Percentiles rank a stretch among this genome's conserved stretches.
Conservation (phyloP, 1,140 invertebrate species). For the Gerris buenoi region DNA sequence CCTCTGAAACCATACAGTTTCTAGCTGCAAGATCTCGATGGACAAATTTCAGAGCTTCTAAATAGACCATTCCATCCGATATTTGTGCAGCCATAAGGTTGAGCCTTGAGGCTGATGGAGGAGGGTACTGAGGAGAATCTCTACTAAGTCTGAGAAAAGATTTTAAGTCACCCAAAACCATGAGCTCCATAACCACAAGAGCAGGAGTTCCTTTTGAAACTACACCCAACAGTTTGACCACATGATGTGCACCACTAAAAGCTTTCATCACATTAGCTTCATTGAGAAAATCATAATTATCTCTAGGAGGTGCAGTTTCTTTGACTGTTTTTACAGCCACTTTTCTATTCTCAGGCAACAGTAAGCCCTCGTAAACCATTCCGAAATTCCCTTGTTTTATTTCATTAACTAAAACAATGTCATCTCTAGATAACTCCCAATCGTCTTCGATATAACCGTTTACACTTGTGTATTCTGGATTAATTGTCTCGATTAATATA, state of each 20-base stretch:
- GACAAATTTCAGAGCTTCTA: conserved; percentile 85
- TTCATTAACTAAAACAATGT: conserved; percentile 60
- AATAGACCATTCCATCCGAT: conserved; percentile 95
- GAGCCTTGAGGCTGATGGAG: conserved; percentile 30
- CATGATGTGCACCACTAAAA: conserved; percentile 69
- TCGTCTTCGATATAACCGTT: conserved; percentile 67
- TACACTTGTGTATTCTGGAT: conserved; percentile 19
- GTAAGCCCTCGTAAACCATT: conserved; percentile 68
- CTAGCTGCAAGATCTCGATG: conserved; percentile 95
- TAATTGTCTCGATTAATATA: conserved; percentile 18
- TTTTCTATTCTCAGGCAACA: conserved; percentile 31
- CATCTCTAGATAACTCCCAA: conserved; percentile 82
- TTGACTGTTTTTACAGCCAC: conserved; percentile 94
- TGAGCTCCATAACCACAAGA: conserved; percentile 92
- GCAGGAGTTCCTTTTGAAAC: conserved; percentile 81
- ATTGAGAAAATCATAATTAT: conserved; percentile 74
- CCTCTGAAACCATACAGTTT: conserved; percentile 88
- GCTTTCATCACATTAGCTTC: conserved; percentile 87
- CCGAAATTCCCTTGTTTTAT: conserved; percentile 93
- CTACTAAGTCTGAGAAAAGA: conserved; percentile 54
- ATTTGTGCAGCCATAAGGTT: conserved; percentile 88
- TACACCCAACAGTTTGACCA: conserved; percentile 86
- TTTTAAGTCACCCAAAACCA: conserved; percentile 89
- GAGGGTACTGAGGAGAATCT: conserved; percentile 42
- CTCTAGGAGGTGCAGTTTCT: conserved; percentile 65